Evolutionary conservation across 2,888 invertebrate species (phyloP).

Genomic region (Zele albiditarsus): DNA sequence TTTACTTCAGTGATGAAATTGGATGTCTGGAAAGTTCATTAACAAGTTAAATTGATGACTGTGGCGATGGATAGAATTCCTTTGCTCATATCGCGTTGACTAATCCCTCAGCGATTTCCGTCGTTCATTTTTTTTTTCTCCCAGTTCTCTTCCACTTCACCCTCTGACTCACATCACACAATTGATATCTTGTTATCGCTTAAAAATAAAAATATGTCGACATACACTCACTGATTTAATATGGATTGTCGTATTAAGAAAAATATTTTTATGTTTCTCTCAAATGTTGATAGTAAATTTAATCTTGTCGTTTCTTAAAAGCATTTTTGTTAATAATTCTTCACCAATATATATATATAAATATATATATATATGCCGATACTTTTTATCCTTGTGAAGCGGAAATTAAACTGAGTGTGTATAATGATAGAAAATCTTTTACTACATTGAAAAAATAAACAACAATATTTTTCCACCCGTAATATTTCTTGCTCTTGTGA

Average conservation of each 20-base stretch:
- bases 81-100: slow-evolving; percentile 16
- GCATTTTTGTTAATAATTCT: not conserved
- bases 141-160: too few relatives aligned
- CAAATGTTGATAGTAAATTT: not conserved
- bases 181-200: not conserved
- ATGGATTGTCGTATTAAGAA: not conserved
- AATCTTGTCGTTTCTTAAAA: not conserved
- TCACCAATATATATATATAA: not conserved
- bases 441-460: too few relatives aligned
- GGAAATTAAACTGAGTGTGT: too few relatives aligned
- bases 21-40: slow-evolving; percentile 57
- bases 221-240: not conserved
- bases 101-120: slow-evolving; percentile 30
- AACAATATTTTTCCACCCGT: too few relatives aligned
- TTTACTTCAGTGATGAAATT: slow-evolving; percentile 42
- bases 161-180: not conserved
- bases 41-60: slow-evolving; percentile 52
- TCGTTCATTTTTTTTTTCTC: slow-evolving; percentile 12
- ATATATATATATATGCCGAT: too few relatives aligned
- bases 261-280: not conserved
- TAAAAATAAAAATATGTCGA: not conserved
- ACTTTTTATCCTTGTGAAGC: too few relatives aligned
- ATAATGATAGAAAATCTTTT: too few relatives aligned
- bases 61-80: slow-evolving; percentile 28
- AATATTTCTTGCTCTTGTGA: too few relatives aligned